Conservation (phyloP, 64 coral and sea anemone genomes). For the Pocillopora damicornis region DNA sequence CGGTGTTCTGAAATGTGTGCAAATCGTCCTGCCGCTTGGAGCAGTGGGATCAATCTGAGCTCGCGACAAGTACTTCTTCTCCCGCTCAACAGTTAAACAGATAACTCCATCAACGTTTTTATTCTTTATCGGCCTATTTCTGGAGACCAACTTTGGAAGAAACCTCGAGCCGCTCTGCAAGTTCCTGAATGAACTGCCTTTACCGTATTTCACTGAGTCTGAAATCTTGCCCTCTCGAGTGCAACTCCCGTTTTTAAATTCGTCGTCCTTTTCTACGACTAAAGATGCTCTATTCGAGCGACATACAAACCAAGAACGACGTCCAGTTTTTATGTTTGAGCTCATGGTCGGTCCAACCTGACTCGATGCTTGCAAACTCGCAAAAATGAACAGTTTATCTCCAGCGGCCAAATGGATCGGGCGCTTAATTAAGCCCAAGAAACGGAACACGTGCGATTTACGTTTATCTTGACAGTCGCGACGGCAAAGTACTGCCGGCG, state of each 20-base stretch:
- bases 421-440: too few species aligned
- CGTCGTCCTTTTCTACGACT: too few species aligned
- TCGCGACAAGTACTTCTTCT: constrained; percentile 18
- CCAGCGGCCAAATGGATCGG: too few species aligned
- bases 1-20: too few species aligned
- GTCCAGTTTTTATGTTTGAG: neutral
- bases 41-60: too few species aligned
- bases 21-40: too few species aligned
- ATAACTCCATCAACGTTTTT: neutral
- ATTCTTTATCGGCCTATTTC: neutral
- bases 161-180: constrained; percentile 10
- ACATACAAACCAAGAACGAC: neutral
- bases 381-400: too few species aligned
- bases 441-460: too few species aligned
- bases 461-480: too few species aligned
- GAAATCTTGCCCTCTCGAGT: neutral
- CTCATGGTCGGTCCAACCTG: neutral
- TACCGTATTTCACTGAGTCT: neutral
- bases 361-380: too few species aligned
- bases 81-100: neutral
- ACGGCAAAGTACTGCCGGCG: too few species aligned
- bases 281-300: neutral
- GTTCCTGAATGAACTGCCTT: too few species aligned
- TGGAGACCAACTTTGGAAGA: constrained; percentile 27
- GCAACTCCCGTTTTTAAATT: neutral